phyloP scores from a whole-genome alignment of 2,113 vertebrate species.

The Equus przewalskii region DNA sequence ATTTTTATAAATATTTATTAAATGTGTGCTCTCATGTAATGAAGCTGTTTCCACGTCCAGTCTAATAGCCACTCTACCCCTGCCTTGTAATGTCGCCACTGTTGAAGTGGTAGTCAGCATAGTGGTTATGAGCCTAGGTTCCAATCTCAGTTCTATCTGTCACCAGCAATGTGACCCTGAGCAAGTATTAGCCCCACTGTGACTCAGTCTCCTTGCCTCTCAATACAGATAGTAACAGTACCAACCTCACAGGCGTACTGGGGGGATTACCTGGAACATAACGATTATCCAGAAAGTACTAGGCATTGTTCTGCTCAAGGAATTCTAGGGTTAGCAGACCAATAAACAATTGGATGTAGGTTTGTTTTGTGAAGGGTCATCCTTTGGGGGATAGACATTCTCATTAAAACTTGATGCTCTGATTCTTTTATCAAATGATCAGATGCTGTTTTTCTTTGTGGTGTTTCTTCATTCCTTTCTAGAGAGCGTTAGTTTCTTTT shows the following conservation, averaged over 20 bases:
- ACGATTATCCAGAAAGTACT: neutral
- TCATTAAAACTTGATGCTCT: neutral
- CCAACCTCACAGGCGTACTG: neutral
- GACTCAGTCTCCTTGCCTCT: neutral
- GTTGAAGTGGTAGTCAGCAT: neutral
- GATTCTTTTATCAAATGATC: neutral
- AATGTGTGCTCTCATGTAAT: neutral
- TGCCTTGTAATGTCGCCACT: neutral
- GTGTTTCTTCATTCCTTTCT: constrained; percentile 7
- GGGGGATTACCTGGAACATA: neutral
- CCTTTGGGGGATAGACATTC: neutral
- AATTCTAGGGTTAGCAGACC: neutral
- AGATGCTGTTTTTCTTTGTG: neutral
- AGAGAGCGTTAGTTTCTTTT: neutral
- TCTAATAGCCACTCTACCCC: neutral
- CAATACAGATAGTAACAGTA: neutral
- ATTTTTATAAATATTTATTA: constrained; percentile 27
- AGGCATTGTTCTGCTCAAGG: neutral
- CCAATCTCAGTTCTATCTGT: neutral
- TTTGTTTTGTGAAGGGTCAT: neutral
- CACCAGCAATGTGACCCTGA: neutral
- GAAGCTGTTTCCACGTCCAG: neutral
- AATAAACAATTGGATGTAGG: neutral
- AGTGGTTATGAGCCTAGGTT: neutral
- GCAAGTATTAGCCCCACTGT: neutral